Evolutionary conservation across 2,888 invertebrate species (phyloP).

Genomic region (Macrostomum cliftonense): DNA sequence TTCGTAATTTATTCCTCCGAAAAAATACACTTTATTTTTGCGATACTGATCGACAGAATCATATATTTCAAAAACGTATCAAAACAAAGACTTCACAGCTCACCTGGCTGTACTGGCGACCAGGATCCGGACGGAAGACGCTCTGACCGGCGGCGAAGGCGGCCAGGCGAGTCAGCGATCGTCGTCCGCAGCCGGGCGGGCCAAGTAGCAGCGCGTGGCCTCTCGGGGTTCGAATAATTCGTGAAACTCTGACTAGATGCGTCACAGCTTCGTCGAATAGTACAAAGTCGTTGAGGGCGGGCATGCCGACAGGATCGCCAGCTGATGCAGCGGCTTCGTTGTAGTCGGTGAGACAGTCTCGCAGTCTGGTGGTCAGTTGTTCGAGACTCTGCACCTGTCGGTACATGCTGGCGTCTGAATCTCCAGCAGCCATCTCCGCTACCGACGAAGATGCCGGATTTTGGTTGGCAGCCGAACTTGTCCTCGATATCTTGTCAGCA

Average conservation of each 20-base stretch:
- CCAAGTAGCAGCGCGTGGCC: constrained; percentile 88
- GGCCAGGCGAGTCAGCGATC: constrained; percentile 77
- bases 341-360: constrained; percentile 27
- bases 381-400: constrained; percentile 57
- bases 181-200: constrained; percentile 89
- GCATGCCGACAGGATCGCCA: constrained; percentile 18
- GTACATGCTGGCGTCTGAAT: constrained; percentile 84
- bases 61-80: too few relatives aligned
- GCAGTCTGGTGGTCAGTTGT: constrained; percentile 46
- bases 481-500: too few relatives aligned
- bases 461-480: constrained; percentile 76
- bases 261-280: constrained; percentile 63
- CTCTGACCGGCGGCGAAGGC: constrained; percentile 92
- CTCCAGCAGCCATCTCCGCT: constrained; percentile 77
- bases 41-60: too few relatives aligned
- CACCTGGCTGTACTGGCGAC: too few relatives aligned
- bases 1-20: too few relatives aligned
- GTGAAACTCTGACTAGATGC: constrained; percentile 75
- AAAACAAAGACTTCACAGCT: too few relatives aligned
- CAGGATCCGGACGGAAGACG: constrained; percentile 52
- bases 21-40: too few relatives aligned
- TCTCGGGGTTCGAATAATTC: constrained; percentile 76
- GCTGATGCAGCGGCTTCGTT: constrained; percentile 22
- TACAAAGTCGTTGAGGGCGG: constrained; percentile 36
- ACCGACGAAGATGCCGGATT: constrained; percentile 40